A percentile compares a stretch with the other conserved stretches of the same genome.
phyloP scores from a whole-genome alignment of 2,888 invertebrate species.

The Dynastes grantii region DNA sequence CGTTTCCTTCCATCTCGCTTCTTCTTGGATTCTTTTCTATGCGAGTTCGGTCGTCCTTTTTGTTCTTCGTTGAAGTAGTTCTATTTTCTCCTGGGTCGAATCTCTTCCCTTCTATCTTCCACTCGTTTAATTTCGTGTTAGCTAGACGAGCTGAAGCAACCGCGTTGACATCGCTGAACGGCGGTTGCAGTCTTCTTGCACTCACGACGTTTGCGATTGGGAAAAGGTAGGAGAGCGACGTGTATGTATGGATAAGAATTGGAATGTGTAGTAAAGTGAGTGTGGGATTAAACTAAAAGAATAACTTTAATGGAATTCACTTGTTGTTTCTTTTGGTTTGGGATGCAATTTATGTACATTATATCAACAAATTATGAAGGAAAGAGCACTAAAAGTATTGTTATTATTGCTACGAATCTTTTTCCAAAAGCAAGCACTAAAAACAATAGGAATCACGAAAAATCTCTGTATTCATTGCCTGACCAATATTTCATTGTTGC shows the following conservation, averaged over 20 bases:
- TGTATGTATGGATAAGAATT: neutral
- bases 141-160: conserved; percentile 34
- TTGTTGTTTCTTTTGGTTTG: too few relatives aligned
- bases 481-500: too few relatives aligned
- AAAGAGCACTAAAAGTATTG: too few relatives aligned
- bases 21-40: conserved; percentile 1
- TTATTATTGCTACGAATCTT: too few relatives aligned
- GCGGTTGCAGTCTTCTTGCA: conserved; percentile 34
- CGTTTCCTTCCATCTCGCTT: neutral
- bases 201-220: conserved; percentile 50
- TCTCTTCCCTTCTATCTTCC: conserved; percentile 49
- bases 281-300: too few relatives aligned
- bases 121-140: conserved; percentile 56
- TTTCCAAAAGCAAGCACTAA: too few relatives aligned
- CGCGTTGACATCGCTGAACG: neutral
- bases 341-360: too few relatives aligned
- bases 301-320: too few relatives aligned
- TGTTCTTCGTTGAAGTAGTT: neutral
- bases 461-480: too few relatives aligned
- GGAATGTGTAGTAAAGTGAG: too few relatives aligned
- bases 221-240: conserved; percentile 14
- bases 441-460: too few relatives aligned
- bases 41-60: neutral
- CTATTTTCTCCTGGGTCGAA: conserved; percentile 8
- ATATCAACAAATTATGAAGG: too few relatives aligned